Conservation (phyloP, 2,888 invertebrate genomes). For the Suillia variegata region DNA sequence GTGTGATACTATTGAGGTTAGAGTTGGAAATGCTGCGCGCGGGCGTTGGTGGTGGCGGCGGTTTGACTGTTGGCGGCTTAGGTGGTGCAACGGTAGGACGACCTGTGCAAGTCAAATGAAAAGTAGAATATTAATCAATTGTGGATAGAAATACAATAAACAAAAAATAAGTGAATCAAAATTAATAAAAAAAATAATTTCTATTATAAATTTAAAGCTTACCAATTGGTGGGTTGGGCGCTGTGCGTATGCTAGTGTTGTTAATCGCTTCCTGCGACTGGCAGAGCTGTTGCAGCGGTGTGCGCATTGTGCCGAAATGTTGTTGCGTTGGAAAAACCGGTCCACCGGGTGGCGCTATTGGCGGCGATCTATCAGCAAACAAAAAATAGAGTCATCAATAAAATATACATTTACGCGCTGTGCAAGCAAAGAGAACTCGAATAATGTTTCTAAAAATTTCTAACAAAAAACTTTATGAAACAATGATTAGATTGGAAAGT, state of each 20-base stretch:
- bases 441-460: no score
- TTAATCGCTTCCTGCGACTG: constrained; percentile 55
- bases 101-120: constrained; percentile 42
- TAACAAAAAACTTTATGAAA: background rate
- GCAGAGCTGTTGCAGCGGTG: constrained; percentile 49
- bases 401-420: background rate
- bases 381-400: background rate
- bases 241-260: constrained; percentile 47
- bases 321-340: constrained; percentile 55
- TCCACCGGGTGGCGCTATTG: constrained; percentile 52
- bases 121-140: background rate
- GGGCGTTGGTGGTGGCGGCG: constrained; percentile 61
- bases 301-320: constrained; percentile 59
- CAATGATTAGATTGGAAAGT: no score
- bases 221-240: constrained; percentile 59
- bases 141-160: no score
- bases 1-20: constrained; percentile 52
- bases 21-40: constrained; percentile 60
- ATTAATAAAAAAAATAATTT: background rate
- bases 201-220: constrained; percentile 28
- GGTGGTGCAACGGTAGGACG: constrained; percentile 58
- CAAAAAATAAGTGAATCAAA: constrained; percentile 14
- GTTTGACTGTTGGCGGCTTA: constrained; percentile 56
- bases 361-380: constrained; percentile 53
- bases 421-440: no score